Conservation (phyloP, 2,888 invertebrate genomes). For the Agonopterix heracliana region DNA sequence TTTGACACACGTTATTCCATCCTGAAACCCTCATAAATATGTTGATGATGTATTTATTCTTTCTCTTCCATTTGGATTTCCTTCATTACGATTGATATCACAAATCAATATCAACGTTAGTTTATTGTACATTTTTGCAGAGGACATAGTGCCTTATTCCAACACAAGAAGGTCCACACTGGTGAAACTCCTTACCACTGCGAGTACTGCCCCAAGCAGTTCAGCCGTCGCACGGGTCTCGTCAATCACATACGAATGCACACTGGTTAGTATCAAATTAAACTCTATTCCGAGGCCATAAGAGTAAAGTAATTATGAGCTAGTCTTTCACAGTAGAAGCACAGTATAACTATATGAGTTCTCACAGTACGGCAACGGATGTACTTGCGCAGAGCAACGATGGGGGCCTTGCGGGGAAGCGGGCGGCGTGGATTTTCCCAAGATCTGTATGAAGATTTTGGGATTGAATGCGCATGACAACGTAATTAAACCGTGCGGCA, state of each 20-base stretch:
- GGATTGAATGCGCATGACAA: no score
- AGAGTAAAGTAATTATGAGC: not conserved
- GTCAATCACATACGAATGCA: conserved; percentile 63
- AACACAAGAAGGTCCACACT: conserved; percentile 56
- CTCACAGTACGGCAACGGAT: no score
- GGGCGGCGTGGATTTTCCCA: no score
- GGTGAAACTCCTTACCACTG: conserved; percentile 66
- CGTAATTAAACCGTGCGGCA: no score
- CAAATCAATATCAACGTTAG: not conserved
- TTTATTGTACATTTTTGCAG: conserved; percentile 28
- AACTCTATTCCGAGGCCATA: not conserved
- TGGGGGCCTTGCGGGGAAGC: no score
- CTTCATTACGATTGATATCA: not conserved
- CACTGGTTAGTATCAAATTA: conserved; percentile 35
- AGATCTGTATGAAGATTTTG: no score
- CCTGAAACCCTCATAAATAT: not conserved
- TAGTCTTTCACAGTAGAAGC: not conserved
- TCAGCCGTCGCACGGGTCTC: conserved; percentile 54
- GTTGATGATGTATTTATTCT: not conserved
- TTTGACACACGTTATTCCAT: not conserved
- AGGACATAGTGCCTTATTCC: conserved; percentile 64
- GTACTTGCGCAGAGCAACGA: no score
- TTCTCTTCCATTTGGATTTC: not conserved
- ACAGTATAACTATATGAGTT: no score
- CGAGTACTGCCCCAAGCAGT: conserved; percentile 63